Evolutionary conservation across 2,113 vertebrate genomes (phyloP).

Genomic region (Chionomys nivalis): DNA sequence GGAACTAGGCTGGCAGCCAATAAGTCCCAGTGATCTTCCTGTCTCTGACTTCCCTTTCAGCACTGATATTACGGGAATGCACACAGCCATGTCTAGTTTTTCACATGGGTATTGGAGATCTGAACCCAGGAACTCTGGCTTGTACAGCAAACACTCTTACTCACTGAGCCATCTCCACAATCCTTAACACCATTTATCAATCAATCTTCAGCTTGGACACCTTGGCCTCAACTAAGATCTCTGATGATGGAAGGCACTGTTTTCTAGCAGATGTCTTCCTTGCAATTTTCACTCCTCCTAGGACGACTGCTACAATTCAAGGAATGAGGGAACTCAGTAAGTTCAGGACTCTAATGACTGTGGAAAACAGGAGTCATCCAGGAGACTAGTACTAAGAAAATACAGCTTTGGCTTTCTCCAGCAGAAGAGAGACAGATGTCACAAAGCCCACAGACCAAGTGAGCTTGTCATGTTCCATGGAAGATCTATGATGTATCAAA

Average conservation of each 20-base stretch:
- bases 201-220: neutral
- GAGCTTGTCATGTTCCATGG: neutral
- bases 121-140: neutral
- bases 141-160: neutral
- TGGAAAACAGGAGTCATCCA: neutral
- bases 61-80: neutral
- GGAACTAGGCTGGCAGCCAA: neutral
- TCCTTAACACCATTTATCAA: neutral
- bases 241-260: neutral
- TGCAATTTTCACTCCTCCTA: neutral
- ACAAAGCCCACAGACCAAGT: neutral
- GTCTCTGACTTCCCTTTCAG: neutral
- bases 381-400: conserved; percentile 39
- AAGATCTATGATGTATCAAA: conserved; percentile 30
- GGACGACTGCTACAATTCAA: neutral
- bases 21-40: neutral
- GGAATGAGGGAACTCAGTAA: neutral
- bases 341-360: conserved; percentile 1
- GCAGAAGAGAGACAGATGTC: neutral
- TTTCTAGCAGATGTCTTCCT: neutral
- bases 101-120: neutral
- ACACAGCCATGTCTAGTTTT: neutral
- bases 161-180: neutral
- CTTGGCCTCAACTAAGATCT: neutral
- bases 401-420: conserved; percentile 45